phyloP scores from a whole-genome alignment of 2,797 vertebrate genomes.

The Alouatta caraya region DNA sequence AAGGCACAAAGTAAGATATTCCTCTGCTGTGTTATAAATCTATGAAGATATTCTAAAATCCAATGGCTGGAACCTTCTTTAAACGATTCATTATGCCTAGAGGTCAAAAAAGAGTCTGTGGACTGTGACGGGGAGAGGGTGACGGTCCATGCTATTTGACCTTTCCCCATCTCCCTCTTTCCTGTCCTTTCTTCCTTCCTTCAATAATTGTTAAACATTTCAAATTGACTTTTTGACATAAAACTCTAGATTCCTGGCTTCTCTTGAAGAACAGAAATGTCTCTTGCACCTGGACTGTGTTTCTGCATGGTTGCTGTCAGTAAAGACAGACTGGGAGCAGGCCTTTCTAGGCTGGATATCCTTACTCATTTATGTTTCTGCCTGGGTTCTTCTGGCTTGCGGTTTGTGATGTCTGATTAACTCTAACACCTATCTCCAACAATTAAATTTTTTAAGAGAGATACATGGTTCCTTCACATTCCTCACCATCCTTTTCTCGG shows the following conservation, averaged over 20 bases:
- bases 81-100: not conserved
- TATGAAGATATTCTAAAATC: not conserved
- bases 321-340: not conserved
- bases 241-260: not conserved
- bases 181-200: not conserved
- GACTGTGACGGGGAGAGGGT: too few relatives aligned
- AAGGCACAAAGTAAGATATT: not conserved
- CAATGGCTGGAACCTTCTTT: not conserved
- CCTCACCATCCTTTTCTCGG: not conserved
- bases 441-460: not conserved
- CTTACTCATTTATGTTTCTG: not conserved
- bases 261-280: not conserved
- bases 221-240: not conserved
- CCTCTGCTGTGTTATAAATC: not conserved
- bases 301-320: not conserved
- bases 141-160: not conserved
- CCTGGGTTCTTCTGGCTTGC: not conserved
- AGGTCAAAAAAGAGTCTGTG: not conserved
- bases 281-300: not conserved
- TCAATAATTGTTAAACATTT: not conserved
- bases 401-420: not conserved
- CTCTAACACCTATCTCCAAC: not conserved
- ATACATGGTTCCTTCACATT: not conserved
- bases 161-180: not conserved
- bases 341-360: not conserved